Conservation (phyloP, 2,797 vertebrate species). For the Forpus xanthops region DNA sequence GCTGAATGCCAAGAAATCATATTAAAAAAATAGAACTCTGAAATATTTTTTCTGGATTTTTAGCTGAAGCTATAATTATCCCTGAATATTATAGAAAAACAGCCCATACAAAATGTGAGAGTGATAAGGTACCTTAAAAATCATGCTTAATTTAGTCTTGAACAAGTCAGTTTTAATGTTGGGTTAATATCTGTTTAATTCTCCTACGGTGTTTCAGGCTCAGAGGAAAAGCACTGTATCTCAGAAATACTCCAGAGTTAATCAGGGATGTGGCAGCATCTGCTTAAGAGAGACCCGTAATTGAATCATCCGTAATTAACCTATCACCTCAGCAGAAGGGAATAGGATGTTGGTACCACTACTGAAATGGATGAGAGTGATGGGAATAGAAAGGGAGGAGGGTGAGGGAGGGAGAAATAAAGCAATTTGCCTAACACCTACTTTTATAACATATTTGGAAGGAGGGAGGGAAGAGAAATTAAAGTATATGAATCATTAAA, state of each 20-base stretch:
- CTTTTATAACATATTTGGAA: neutral
- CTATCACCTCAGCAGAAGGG: constrained; percentile 40
- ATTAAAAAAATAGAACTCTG: neutral
- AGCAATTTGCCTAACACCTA: constrained; percentile 1
- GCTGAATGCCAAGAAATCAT: neutral
- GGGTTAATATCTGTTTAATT: constrained; percentile 51
- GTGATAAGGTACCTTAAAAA: neutral
- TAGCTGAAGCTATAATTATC: neutral
- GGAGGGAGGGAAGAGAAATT: constrained; percentile 15
- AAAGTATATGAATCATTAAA: neutral
- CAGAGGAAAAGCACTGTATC: constrained; percentile 34
- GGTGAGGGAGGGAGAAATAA: neutral
- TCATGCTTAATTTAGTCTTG: neutral
- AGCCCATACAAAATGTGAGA: neutral
- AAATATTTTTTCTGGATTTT: neutral
- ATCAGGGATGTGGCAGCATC: constrained; percentile 57
- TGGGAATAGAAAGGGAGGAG: neutral
- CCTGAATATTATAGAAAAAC: neutral
- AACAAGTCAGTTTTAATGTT: neutral
- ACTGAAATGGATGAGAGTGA: constrained; percentile 21
- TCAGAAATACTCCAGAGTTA: constrained; percentile 46
- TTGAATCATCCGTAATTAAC: constrained; percentile 52
- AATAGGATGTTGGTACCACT: constrained; percentile 33
- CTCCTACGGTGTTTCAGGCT: neutral
- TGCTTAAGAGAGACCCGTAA: constrained; percentile 55